Conservation (phyloP, 2,888 invertebrate species). For the Netelia fuscicornis region DNA sequence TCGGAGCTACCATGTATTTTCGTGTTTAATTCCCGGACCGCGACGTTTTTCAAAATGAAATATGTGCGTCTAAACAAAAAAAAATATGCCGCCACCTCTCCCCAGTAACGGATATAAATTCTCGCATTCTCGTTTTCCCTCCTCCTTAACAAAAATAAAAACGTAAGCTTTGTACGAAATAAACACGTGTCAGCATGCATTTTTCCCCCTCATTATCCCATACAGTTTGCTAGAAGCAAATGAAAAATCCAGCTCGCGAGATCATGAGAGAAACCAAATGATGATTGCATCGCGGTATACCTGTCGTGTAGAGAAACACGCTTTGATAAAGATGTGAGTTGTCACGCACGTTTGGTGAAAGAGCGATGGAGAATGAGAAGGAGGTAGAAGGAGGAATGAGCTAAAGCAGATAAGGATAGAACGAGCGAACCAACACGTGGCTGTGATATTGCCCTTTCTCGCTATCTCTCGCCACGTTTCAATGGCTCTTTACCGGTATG, state of each 20-base stretch:
- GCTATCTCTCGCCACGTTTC: constrained; percentile 72
- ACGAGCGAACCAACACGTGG: constrained; percentile 42
- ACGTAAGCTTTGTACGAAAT: background rate
- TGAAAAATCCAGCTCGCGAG: constrained; percentile 25
- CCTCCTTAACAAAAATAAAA: background rate
- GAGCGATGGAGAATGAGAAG: constrained; percentile 23
- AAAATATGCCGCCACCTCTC: background rate
- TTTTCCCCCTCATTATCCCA: constrained; percentile 29
- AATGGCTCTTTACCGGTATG: constrained; percentile 71
- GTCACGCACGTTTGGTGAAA: constrained; percentile 1
- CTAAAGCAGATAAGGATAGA: constrained; percentile 8
- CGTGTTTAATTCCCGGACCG: background rate
- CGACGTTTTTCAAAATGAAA: background rate
- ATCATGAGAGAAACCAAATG: constrained; percentile 14
- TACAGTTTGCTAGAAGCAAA: background rate
- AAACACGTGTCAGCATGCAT: constrained; percentile 3
- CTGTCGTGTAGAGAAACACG: background rate
- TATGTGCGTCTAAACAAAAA: background rate
- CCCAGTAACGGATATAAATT: background rate
- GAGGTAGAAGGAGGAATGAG: background rate
- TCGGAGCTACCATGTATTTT: background rate
- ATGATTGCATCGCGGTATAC: constrained; percentile 15
- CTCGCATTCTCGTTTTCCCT: constrained; percentile 1
- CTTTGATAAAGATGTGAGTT: background rate
- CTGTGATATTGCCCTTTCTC: constrained; percentile 57